These are phyloP conservation scores for Parotia lawesii DNA, from an alignment of 2,113 vertebrate genomes.

Conservation along the genomic window DNA sequence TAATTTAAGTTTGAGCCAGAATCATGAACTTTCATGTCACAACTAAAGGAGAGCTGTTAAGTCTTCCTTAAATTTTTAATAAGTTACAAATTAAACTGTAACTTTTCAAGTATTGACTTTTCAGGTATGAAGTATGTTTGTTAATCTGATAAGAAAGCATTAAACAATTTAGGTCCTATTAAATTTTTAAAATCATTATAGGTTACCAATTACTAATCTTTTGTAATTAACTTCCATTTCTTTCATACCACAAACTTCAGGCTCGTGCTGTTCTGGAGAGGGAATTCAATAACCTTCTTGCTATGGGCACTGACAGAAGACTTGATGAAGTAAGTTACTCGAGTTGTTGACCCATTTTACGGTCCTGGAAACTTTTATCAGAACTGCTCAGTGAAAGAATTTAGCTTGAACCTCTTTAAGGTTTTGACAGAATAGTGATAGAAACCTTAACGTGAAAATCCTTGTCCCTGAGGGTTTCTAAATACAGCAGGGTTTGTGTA, in stretches of 20 bases:
- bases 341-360: neutral
- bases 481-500: neutral
- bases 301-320: constrained; percentile 86
- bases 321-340: constrained; percentile 86
- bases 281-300: constrained; percentile 89
- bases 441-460: neutral
- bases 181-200: neutral
- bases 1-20: neutral
- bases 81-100: neutral
- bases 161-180: neutral
- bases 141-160: neutral
- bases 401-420: neutral
- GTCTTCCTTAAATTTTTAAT: neutral
- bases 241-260: constrained; percentile 54
- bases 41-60: neutral
- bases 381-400: neutral
- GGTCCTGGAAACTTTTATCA: neutral
- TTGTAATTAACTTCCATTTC: neutral
- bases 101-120: neutral
- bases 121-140: neutral
- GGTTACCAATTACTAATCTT: neutral
- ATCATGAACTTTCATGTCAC: neutral
- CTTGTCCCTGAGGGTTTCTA: neutral
- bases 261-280: constrained; percentile 88
- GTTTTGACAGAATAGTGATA: neutral